A percentile compares a stretch with the other conserved stretches of the same genome.
Evolutionary conservation across 2,888 invertebrate genomes (phyloP).

Genomic region (Eristalis intricaria): DNA sequence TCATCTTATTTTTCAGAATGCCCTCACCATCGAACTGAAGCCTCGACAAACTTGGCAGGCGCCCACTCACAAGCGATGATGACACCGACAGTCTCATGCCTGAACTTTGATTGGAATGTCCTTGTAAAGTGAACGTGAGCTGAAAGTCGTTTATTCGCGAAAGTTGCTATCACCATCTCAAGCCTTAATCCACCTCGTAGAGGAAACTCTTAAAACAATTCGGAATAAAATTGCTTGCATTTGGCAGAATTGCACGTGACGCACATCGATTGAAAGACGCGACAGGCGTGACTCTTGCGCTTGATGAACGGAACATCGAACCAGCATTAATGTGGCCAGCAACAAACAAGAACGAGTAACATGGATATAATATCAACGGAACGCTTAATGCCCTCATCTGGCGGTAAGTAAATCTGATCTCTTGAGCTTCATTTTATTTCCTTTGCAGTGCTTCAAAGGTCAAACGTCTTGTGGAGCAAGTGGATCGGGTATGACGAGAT

Average conservation of each 20-base stretch:
- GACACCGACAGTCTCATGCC: not conserved
- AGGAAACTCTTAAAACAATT: not conserved
- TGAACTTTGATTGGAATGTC: not conserved
- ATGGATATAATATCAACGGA: slow-evolving; percentile 71
- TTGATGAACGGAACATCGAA: slow-evolving; percentile 16
- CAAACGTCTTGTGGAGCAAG: not conserved
- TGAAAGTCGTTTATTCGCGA: not conserved
- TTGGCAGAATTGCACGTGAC: slow-evolving; percentile 13
- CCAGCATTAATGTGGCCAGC: slow-evolving; percentile 64
- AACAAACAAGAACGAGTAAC: slow-evolving; percentile 30
- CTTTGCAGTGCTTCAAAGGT: not conserved
- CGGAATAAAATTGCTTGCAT: slow-evolving; percentile 22
- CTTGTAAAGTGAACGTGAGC: not conserved
- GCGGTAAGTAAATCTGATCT: slow-evolving; percentile 49
- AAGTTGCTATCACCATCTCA: not conserved
- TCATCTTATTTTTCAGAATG: slow-evolving; percentile 35
- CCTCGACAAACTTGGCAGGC: not conserved
- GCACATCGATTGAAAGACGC: slow-evolving; percentile 25
- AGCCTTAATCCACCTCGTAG: not conserved
- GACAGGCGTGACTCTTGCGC: slow-evolving; percentile 8
- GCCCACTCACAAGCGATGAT: not conserved
- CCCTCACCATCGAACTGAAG: not conserved
- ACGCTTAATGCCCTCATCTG: slow-evolving; percentile 69
- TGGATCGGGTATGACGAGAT: not conserved
- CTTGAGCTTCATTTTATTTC: not conserved